Evolutionary conservation across 2,888 invertebrate genomes (phyloP).

Genomic region (Caenorhabditis virilis): DNA sequence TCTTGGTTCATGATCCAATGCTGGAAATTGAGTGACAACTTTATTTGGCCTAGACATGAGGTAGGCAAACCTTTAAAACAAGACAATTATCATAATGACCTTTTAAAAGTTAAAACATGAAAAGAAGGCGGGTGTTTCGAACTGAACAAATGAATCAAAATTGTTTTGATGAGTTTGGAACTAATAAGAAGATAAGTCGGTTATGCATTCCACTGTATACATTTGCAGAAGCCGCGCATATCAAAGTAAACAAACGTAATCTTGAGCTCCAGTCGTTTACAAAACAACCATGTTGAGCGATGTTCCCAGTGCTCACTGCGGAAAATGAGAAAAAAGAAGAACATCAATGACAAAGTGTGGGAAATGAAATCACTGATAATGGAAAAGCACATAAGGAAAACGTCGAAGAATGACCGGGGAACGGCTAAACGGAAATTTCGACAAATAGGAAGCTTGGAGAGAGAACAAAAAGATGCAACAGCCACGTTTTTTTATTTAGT

Average conservation of each 20-base stretch:
- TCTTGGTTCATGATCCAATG: constrained; percentile 37
- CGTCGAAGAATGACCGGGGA: too few relatives aligned
- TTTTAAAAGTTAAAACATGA: not conserved
- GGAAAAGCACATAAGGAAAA: too few relatives aligned
- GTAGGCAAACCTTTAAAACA: not conserved
- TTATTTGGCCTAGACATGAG: constrained; percentile 24
- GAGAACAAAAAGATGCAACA: too few relatives aligned
- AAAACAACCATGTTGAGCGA: too few relatives aligned
- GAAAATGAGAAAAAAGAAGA: too few relatives aligned
- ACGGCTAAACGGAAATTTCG: too few relatives aligned
- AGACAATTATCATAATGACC: not conserved
- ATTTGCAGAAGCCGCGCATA: constrained; percentile 36
- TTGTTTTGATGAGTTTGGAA: constrained; percentile 3
- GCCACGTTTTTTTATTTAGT: too few relatives aligned
- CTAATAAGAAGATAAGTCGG: not conserved
- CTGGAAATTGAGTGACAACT: constrained; percentile 41
- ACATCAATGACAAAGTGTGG: too few relatives aligned
- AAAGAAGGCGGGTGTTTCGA: constrained; percentile 8
- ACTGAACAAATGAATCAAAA: not conserved
- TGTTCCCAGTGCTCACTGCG: too few relatives aligned
- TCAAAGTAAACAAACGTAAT: constrained; percentile 38
- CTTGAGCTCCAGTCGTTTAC: constrained; percentile 16
- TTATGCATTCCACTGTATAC: constrained; percentile 25
- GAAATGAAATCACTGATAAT: too few relatives aligned
- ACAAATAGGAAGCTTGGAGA: too few relatives aligned